Evolutionary conservation across 2,888 invertebrate species (phyloP).

Genomic region (Colletes collaris): DNA sequence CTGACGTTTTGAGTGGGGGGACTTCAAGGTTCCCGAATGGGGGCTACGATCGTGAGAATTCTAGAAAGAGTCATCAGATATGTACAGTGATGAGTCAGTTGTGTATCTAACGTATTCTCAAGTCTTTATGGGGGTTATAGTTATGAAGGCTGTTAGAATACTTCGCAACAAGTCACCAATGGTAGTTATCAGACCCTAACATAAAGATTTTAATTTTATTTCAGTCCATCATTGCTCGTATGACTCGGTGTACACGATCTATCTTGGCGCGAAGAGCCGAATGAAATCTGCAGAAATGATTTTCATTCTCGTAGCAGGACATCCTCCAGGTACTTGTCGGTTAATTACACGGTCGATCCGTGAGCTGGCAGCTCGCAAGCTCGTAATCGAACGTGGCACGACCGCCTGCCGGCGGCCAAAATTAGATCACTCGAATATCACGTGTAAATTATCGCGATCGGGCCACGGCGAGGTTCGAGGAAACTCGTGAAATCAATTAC

Average conservation of each 20-base stretch:
- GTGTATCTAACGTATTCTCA: no score
- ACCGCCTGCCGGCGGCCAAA: constrained; percentile 56
- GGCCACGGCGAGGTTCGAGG: constrained; percentile 12
- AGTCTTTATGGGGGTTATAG: no score
- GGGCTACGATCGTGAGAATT: no score
- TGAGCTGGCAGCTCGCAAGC: constrained; percentile 39
- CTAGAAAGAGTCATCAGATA: neutral
- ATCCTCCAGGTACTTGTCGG: constrained; percentile 24
- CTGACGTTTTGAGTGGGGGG: no score
- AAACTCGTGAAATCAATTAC: constrained; percentile 41
- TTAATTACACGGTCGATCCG: constrained; percentile 55
- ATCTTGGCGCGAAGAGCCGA: no score
- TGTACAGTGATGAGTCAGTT: no score
- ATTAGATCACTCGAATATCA: constrained; percentile 70
- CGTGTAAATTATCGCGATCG: constrained; percentile 66
- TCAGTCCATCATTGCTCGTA: no score
- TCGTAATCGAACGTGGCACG: constrained; percentile 68
- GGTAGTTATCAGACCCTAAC: no score
- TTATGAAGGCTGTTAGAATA: no score
- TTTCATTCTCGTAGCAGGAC: neutral
- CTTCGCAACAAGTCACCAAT: no score
- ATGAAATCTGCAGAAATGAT: neutral
- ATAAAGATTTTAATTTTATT: no score
- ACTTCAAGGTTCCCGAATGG: no score
- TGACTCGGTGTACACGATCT: neutral